Evolutionary conservation across 2,888 invertebrate genomes (phyloP).

Genomic region (Nomada ruficornis): DNA sequence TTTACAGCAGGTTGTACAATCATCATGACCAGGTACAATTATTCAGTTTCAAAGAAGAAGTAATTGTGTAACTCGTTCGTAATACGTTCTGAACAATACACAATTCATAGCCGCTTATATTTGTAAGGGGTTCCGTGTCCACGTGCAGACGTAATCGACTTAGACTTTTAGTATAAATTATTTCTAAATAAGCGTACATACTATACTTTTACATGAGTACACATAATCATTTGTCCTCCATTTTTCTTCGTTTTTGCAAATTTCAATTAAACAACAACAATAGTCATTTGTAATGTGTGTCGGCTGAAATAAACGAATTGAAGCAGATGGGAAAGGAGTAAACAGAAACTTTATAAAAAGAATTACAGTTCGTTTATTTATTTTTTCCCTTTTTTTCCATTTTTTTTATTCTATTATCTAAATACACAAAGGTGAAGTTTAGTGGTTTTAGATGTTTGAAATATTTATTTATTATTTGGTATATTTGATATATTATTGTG

Average conservation of each 20-base stretch:
- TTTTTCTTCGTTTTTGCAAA: neutral
- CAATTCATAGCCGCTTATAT: neutral
- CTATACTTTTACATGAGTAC: neutral
- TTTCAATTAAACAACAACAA: neutral
- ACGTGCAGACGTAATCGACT: neutral
- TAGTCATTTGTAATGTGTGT: neutral
- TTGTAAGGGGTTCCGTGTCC: neutral
- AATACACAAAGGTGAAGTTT: neutral
- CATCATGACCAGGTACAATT: conserved; percentile 82
- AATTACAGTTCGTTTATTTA: neutral
- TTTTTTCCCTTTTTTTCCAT: too few species aligned
- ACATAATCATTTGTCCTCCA: neutral
- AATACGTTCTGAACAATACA: neutral
- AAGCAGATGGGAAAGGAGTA: too few species aligned
- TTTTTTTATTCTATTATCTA: neutral
- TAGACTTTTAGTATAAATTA: neutral
- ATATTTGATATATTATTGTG: neutral
- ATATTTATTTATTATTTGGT: neutral
- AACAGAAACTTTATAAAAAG: neutral
- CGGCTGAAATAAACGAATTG: neutral
- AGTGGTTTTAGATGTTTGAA: neutral
- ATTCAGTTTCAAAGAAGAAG: conserved; percentile 67
- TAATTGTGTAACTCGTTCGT: conserved; percentile 38
- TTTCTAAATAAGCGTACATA: conserved; percentile 16
- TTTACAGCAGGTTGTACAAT: conserved; percentile 86